phyloP scores from a whole-genome alignment of 2,797 vertebrate species.

The Myotis myotis region DNA sequence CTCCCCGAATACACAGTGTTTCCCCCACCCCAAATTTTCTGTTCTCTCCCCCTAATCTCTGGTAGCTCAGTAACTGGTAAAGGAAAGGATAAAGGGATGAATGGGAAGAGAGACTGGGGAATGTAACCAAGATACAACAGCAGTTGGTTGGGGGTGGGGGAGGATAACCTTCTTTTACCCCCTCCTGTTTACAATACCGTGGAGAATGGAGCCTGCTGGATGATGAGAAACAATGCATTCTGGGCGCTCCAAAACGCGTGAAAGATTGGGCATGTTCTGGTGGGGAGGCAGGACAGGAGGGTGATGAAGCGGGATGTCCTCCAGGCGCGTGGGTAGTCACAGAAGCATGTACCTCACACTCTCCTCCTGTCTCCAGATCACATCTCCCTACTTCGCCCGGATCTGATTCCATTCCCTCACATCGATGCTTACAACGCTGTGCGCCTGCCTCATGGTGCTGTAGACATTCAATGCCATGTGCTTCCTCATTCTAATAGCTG shows the following conservation, averaged over 20 bases:
- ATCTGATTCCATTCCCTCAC: too few species aligned
- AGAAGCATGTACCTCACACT: too few species aligned
- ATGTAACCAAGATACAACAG: background rate
- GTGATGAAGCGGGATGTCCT: background rate
- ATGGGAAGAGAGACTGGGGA: conserved; percentile 26
- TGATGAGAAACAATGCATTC: background rate
- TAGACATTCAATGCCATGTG: conserved; percentile 1
- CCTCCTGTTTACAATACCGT: background rate
- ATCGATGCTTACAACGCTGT: background rate
- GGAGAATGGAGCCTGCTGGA: background rate
- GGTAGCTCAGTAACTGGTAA: background rate
- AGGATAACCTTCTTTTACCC: background rate
- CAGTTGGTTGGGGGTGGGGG: background rate
- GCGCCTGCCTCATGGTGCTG: background rate
- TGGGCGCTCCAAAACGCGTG: background rate
- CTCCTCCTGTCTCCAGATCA: too few species aligned
- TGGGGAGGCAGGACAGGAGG: background rate
- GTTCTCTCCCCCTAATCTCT: background rate
- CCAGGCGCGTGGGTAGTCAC: background rate
- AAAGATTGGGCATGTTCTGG: background rate
- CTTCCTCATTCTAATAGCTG: conserved; percentile 39
- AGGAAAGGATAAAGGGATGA: conserved; percentile 31
- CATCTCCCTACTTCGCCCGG: too few species aligned
- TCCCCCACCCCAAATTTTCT: background rate
- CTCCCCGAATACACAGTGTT: background rate